These are phyloP conservation scores for Sisor rabdophorus DNA, from an alignment of 2,113 vertebrate species.

Conservation along the genomic window DNA sequence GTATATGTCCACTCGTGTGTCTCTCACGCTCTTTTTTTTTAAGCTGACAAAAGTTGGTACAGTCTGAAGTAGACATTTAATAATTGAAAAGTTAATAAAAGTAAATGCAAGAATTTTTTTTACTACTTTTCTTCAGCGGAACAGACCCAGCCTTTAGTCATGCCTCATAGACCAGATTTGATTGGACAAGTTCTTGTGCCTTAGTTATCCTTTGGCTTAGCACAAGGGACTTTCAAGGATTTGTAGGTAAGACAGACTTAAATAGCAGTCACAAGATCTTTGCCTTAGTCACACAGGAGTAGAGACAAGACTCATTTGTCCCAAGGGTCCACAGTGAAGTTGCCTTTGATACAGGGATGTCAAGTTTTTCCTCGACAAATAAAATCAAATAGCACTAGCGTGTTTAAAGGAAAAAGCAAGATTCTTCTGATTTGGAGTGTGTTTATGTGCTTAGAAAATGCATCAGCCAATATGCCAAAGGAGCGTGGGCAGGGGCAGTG, in stretches of 20 bases:
- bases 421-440: slow-evolving; percentile 23
- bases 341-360: slow-evolving; percentile 40
- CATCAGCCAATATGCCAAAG: slow-evolving; percentile 27
- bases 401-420: background rate
- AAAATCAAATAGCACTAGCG: slow-evolving; percentile 10
- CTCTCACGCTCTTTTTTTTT: background rate
- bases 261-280: slow-evolving; percentile 40
- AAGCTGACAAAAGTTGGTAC: slow-evolving; percentile 6
- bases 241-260: slow-evolving; percentile 45
- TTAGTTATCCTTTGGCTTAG: slow-evolving; percentile 40
- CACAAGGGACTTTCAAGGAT: slow-evolving; percentile 38
- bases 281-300: slow-evolving; percentile 39
- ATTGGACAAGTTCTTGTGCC: slow-evolving; percentile 47
- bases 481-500: slow-evolving; percentile 9
- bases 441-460: slow-evolving; percentile 22
- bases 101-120: slow-evolving; percentile 22
- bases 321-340: slow-evolving; percentile 44
- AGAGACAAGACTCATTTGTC: slow-evolving; percentile 42
- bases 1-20: background rate
- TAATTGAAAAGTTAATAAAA: slow-evolving; percentile 35
- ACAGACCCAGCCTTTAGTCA: slow-evolving; percentile 43
- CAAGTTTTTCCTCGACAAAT: slow-evolving; percentile 25
- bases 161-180: slow-evolving; percentile 48
- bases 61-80: slow-evolving; percentile 4
- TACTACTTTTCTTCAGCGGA: slow-evolving; percentile 1